A percentile compares a stretch with the other conserved stretches of the same genome.
These are phyloP conservation scores for Phasia obesa DNA, from an alignment of 2,888 invertebrate genomes.

Conservation along the genomic window DNA sequence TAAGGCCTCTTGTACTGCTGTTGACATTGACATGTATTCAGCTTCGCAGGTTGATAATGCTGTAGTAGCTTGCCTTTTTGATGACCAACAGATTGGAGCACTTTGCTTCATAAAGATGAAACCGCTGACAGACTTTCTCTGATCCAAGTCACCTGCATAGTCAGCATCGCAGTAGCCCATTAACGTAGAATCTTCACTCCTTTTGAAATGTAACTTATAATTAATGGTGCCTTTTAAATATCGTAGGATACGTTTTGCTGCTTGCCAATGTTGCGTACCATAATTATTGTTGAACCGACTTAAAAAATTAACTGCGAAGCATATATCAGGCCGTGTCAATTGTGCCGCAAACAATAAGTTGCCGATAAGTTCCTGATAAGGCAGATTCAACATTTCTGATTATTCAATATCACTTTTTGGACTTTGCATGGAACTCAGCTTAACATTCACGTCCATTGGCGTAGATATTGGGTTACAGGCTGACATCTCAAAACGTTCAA, in stretches of 20 bases:
- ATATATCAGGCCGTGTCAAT: constrained; percentile 28
- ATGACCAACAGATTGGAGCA: constrained; percentile 8
- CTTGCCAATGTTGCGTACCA: constrained; percentile 23
- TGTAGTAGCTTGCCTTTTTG: constrained; percentile 25
- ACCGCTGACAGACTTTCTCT: constrained; percentile 38
- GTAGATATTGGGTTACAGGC: constrained; percentile 47
- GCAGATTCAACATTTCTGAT: constrained; percentile 23
- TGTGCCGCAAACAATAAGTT: constrained; percentile 32
- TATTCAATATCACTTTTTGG: neutral
- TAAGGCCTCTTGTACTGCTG: constrained; percentile 32
- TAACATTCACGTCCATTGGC: constrained; percentile 56
- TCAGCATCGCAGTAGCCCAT: constrained; percentile 70
- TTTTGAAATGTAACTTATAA: constrained; percentile 11
- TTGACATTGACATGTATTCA: constrained; percentile 39
- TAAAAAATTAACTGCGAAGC: neutral
- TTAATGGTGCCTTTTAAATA: constrained; percentile 33
- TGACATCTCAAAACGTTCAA: constrained; percentile 32
- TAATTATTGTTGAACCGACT: constrained; percentile 22
- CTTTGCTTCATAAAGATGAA: constrained; percentile 34
- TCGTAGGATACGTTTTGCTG: constrained; percentile 9
- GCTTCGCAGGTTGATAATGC: constrained; percentile 46
- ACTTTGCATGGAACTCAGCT: constrained; percentile 40
- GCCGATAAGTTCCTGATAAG: constrained; percentile 34
- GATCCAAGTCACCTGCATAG: constrained; percentile 56
- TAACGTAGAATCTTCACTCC: constrained; percentile 81